These are phyloP conservation scores for Drepanosiphum platanoidis DNA, from an alignment of 2,888 invertebrate species.

Conservation along the genomic window DNA sequence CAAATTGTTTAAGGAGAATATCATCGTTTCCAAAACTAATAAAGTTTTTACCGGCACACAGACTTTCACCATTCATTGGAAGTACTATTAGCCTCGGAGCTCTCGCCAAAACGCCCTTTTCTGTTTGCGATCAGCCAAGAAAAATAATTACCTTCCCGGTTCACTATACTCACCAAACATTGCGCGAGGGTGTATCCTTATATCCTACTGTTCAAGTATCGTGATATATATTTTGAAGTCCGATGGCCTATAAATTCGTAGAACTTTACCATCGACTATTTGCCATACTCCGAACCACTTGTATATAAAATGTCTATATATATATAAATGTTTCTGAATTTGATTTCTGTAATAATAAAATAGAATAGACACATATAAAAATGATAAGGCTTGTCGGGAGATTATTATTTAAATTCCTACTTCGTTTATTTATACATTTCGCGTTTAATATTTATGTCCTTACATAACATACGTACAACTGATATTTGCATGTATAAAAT, in stretches of 20 bases:
- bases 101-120: constrained; percentile 56
- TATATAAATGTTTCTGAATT: too few species aligned
- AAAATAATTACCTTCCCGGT: constrained; percentile 47
- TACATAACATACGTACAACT: too few species aligned
- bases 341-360: too few species aligned
- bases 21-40: constrained; percentile 29
- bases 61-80: constrained; percentile 16
- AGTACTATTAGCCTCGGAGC: constrained; percentile 28
- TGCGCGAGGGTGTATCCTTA: not conserved
- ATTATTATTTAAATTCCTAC: too few species aligned
- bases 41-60: constrained; percentile 40
- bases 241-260: constrained; percentile 7
- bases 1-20: constrained; percentile 31
- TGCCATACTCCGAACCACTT: too few species aligned
- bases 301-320: too few species aligned
- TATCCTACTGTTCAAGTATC: not conserved
- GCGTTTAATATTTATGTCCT: too few species aligned
- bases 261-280: not conserved
- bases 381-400: too few species aligned
- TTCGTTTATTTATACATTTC: too few species aligned
- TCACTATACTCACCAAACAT: not conserved
- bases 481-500: too few species aligned
- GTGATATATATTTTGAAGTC: constrained; percentile 10
- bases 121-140: constrained; percentile 53
- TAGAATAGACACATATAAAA: too few species aligned